phyloP scores from a whole-genome alignment of 2,113 vertebrate species.

The Apteryx mantelli region DNA sequence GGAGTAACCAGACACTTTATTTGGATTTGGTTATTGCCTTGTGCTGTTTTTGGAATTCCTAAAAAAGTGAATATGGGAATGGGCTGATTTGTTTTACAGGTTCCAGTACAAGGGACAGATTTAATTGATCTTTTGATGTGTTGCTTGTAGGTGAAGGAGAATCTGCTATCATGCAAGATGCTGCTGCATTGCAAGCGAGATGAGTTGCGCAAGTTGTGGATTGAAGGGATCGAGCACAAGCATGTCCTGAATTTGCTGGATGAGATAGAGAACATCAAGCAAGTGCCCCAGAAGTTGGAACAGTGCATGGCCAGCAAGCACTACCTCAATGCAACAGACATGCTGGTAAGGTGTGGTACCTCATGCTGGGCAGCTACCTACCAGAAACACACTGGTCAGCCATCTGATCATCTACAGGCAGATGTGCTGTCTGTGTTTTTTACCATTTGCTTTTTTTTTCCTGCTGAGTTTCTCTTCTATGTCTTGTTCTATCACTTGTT shows the following conservation, averaged over 20 bases:
- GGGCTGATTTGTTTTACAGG: background rate
- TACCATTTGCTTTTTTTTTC: background rate
- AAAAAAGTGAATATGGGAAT: background rate
- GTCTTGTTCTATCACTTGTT: background rate
- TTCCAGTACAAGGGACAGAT: background rate
- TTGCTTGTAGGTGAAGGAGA: conserved; percentile 91
- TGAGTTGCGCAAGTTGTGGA: conserved; percentile 97
- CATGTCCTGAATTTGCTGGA: conserved; percentile 96
- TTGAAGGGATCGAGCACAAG: conserved; percentile 98
- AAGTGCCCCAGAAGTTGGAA: conserved; percentile 94
- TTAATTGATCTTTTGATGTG: background rate
- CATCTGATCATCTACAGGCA: background rate
- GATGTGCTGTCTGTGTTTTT: background rate
- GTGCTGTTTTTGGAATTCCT: background rate
- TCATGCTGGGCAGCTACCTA: fast-evolving
- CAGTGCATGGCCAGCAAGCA: conserved; percentile 95
- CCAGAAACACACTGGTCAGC: background rate
- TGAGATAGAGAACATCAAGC: conserved; percentile 98
- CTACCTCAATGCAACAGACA: conserved; percentile 95
- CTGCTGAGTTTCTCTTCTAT: background rate
- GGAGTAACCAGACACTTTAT: background rate
- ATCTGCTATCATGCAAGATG: conserved; percentile 98
- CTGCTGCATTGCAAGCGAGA: conserved; percentile 97
- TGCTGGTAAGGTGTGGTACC: conserved; percentile 86
- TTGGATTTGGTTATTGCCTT: background rate